Evolutionary conservation across 2,113 vertebrate species (phyloP), one percentile per base, ranked within the genome.

Genomic region (Vidua macroura): DNA sequence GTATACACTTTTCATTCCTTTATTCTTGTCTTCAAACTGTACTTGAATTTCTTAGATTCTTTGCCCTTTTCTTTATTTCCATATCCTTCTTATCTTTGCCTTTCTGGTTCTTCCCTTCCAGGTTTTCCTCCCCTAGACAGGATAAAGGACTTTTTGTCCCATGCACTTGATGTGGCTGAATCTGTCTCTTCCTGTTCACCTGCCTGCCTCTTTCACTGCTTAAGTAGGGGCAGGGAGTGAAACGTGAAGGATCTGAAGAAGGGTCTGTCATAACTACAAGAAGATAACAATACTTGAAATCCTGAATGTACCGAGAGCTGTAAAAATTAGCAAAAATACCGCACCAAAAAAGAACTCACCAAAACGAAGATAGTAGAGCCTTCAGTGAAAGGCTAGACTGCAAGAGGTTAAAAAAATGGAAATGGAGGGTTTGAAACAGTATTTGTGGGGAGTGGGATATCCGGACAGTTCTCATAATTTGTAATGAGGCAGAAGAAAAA

Each of bases 131-230:
- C 4, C 44, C 14, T 55, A 22, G 17, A 37, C 2, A 1, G 35
- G 23, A 39, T 39, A 59, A 10, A 68, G 33, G 13, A 48, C 28
- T 21, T 55, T 16, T 13, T 33, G 18, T 86, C 17, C 27, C 31
- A 6, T 1, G 0, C 6, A 48, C 1, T n/a, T 31, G 27, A 8
- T 43, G 6, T 23, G 7, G 49, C 7, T 48, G 30, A 68, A 31
- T 59, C n/a, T 72, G 35, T 43, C 17, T 11, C 2, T 69, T 46
- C 15, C 30, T 66, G 25, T 63, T 79, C 35, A 70, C n/a, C 20
- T 63, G 23, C 35, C 33, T 87, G 33, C 28, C 11, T 74, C 35
- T 72, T 90, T 72, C 13, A 72, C 25, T 9, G 20, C 15, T 83
- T 75, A 74, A 35, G 10, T 31, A 41, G 31, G 13, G 7, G 5